Conservation (phyloP, 2,797 vertebrate species). For the Lithobates pipiens region DNA sequence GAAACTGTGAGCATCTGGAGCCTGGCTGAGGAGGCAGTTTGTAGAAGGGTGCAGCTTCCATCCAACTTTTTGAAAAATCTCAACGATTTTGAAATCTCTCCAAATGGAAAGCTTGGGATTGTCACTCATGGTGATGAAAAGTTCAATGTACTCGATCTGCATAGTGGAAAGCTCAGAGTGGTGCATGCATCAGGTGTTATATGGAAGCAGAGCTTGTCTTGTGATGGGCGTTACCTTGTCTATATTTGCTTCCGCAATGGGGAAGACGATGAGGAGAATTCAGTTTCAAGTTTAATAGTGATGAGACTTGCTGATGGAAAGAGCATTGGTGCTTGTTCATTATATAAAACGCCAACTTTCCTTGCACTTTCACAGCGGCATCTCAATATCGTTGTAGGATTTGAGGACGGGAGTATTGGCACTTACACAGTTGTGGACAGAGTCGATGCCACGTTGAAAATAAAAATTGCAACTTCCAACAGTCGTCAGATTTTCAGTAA, state of each 20-base stretch:
- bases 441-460: constrained; percentile 96
- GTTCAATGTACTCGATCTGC: constrained; percentile 93
- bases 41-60: constrained; percentile 92
- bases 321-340: constrained; percentile 96
- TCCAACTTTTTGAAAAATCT: constrained; percentile 93
- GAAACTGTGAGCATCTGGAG: constrained; percentile 97
- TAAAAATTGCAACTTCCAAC: constrained; percentile 98
- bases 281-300: constrained; percentile 92
- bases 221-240: constrained; percentile 95
- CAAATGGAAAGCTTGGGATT: constrained; percentile 96
- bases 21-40: constrained; percentile 94
- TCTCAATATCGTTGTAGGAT: constrained; percentile 96
- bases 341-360: constrained; percentile 97
- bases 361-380: constrained; percentile 94
- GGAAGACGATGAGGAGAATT: constrained; percentile 94
- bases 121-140: constrained; percentile 96
- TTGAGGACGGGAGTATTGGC: constrained; percentile 97
- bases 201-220: constrained; percentile 93
- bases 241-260: constrained; percentile 91
- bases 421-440: constrained; percentile 98
- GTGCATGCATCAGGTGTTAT: constrained; percentile 92
- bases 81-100: constrained; percentile 97
- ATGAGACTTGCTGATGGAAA: constrained; percentile 98
- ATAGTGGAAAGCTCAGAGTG: constrained; percentile 93
- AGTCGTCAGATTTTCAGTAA: constrained; percentile 98